Conservation (phyloP, 2,113 vertebrate genomes). For the Rhinoderma darwinii region DNA sequence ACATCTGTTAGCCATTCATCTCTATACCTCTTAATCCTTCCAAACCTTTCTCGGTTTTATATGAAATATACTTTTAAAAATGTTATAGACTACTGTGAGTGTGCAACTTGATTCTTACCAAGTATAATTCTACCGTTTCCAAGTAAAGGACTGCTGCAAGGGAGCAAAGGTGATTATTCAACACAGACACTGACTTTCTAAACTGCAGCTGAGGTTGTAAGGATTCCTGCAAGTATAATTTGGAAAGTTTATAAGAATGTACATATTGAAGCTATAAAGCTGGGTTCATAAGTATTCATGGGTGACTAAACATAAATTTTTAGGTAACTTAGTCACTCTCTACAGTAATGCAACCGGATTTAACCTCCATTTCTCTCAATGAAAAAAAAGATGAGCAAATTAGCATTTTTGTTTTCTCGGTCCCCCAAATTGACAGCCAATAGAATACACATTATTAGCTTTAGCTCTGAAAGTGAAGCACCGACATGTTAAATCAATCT, state of each 20-base stretch:
- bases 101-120: not conserved
- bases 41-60: conserved; percentile 5
- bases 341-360: too few relatives aligned
- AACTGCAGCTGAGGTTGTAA: not conserved
- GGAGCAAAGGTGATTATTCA: conserved; percentile 16
- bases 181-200: not conserved
- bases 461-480: too few relatives aligned
- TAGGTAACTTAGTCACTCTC: not conserved
- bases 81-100: conserved; percentile 12
- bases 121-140: not conserved
- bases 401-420: not conserved
- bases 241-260: not conserved
- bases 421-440: too few relatives aligned
- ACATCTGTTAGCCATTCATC: not conserved
- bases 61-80: conserved; percentile 16
- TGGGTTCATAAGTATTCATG: not conserved
- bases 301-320: not conserved
- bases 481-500: too few relatives aligned
- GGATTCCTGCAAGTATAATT: not conserved
- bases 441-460: too few relatives aligned
- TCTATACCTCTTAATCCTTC: not conserved
- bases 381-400: not conserved
- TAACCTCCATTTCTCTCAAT: too few relatives aligned
- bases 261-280: not conserved
- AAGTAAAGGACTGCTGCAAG: not conserved